Percentiles rank a stretch among this genome's conserved stretches.
phyloP scores from a whole-genome alignment of 2,113 vertebrate species.

The Spheniscus mendiculus region DNA sequence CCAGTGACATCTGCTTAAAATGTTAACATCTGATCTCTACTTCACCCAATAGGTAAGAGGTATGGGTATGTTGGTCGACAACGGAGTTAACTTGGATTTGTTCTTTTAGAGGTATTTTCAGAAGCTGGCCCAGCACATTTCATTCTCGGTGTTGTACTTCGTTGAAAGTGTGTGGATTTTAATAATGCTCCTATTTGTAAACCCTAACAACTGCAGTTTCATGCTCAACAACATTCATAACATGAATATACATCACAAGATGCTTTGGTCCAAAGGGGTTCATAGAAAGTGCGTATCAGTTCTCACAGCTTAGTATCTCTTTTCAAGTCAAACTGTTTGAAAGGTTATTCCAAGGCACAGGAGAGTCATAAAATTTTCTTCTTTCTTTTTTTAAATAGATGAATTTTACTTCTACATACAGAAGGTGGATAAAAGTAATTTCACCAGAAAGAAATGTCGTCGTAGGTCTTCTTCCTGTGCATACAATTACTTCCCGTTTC shows the following conservation, averaged over 20 bases:
- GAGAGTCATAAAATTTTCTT: background rate
- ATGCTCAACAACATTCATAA: background rate
- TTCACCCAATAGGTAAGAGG: background rate
- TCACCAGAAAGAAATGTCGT: background rate
- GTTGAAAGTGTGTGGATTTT: background rate
- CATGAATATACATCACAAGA: background rate
- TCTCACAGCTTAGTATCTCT: background rate
- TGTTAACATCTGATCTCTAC: background rate
- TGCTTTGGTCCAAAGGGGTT: background rate
- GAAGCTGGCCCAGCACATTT: background rate
- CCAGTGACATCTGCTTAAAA: background rate
- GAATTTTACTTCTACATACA: background rate
- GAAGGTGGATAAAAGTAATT: background rate
- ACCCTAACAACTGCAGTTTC: background rate
- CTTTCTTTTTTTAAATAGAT: background rate
- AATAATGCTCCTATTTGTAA: background rate
- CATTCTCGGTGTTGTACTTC: background rate
- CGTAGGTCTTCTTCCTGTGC: background rate
- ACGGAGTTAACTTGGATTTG: background rate
- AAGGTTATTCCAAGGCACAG: background rate
- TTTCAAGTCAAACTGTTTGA: background rate
- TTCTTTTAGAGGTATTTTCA: background rate
- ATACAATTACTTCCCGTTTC: background rate
- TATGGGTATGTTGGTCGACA: fast-evolving
- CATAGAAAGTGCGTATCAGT: background rate